These are phyloP conservation scores for Nudaria mundana DNA, from an alignment of 2,888 invertebrate species.

Conservation along the genomic window DNA sequence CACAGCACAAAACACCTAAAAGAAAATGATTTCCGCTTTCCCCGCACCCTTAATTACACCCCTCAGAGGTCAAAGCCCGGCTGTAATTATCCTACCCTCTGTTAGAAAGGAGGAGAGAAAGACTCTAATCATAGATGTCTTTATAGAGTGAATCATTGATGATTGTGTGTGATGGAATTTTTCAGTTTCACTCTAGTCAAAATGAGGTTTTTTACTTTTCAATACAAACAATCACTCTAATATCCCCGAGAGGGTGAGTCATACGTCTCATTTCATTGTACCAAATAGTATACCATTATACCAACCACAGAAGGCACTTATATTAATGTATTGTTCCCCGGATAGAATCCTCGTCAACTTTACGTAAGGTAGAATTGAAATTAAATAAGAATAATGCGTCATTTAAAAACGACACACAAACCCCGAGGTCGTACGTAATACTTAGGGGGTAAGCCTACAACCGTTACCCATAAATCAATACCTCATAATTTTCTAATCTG, in stretches of 20 bases:
- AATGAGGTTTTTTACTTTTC: background rate
- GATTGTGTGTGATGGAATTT: conserved; percentile 8
- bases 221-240: no score
- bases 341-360: background rate
- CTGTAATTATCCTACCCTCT: conserved; percentile 58
- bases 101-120: conserved; percentile 25
- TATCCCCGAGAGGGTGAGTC: background rate
- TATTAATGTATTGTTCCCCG: conserved; percentile 26
- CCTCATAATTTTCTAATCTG: no score
- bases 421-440: no score
- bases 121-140: conserved; percentile 45
- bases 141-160: conserved; percentile 26
- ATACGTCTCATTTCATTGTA: no score
- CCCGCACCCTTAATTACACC: conserved; percentile 52
- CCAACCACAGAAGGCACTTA: conserved; percentile 7
- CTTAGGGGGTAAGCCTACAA: no score
- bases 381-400: no score
- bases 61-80: conserved; percentile 38
- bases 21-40: conserved; percentile 39
- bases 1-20: conserved; percentile 35
- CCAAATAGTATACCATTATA: background rate
- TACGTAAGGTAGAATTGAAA: background rate
- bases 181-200: background rate
- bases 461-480: no score
- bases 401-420: no score